Percentiles rank a stretch among this genome's conserved stretches.
phyloP scores from a whole-genome alignment of 2,888 invertebrate species.

The Drosophila melanosoma region DNA sequence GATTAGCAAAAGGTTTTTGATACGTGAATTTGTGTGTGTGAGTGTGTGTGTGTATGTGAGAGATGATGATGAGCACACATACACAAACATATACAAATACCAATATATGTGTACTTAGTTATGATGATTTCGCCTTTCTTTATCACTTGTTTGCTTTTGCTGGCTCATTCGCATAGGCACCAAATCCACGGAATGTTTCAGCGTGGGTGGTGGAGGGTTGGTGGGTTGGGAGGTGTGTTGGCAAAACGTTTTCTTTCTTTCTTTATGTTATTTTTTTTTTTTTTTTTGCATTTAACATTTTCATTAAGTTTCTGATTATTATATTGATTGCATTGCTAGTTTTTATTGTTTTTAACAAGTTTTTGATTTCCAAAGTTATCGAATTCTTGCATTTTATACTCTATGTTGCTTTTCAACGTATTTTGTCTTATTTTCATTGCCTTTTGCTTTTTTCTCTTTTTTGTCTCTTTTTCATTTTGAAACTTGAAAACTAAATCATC shows the following conservation, averaged over 20 bases:
- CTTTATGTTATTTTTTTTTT: not conserved
- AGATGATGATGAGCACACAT: not conserved
- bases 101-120: conserved; percentile 4
- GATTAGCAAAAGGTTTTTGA: conserved; percentile 53
- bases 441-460: not conserved
- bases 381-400: not conserved
- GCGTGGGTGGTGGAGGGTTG: not conserved
- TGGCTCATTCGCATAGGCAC: not conserved
- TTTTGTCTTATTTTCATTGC: not conserved
- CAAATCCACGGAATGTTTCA: not conserved
- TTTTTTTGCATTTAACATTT: conserved; percentile 2
- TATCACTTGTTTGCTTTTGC: conserved; percentile 12
- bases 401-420: not conserved
- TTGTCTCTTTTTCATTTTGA: not conserved
- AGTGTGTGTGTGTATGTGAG: conserved; percentile 7
- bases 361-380: not conserved
- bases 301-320: conserved; percentile 5
- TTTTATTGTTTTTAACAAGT: conserved; percentile 2
- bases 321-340: conserved; percentile 1
- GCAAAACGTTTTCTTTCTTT: not conserved
- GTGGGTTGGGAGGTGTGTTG: not conserved
- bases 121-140: conserved; percentile 14
- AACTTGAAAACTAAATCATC: conserved; percentile 34
- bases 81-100: not conserved
- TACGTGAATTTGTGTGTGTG: conserved; percentile 17